Percentiles rank a stretch among this genome's conserved stretches.
Conservation (phyloP, 1,140 invertebrate genomes). For the Chelonus insularis region DNA sequence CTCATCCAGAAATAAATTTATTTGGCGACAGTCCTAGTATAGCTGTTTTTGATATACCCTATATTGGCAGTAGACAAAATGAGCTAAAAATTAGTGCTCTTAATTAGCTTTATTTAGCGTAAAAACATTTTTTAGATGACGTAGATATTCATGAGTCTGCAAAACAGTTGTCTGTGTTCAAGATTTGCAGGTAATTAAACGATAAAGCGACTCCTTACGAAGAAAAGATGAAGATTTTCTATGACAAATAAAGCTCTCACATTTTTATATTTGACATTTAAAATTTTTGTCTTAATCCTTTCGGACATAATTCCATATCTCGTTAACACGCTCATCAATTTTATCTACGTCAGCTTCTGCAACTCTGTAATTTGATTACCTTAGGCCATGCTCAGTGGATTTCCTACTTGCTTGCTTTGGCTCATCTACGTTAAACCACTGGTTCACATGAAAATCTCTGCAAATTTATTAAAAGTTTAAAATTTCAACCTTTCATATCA, state of each 20-base stretch:
- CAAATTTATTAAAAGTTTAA: conserved; percentile 4
- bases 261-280: too few relatives aligned
- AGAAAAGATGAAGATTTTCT: neutral
- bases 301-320: conserved; percentile 32
- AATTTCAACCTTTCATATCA: neutral
- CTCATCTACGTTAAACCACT: conserved; percentile 4
- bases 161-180: too few relatives aligned
- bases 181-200: too few relatives aligned
- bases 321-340: conserved; percentile 37
- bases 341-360: conserved; percentile 32
- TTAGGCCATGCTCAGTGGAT: conserved; percentile 29
- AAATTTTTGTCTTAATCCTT: conserved; percentile 28
- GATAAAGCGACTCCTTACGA: too few relatives aligned
- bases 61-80: too few relatives aligned
- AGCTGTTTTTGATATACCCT: neutral
- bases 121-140: too few relatives aligned
- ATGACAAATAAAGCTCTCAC: too few relatives aligned
- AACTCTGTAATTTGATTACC: conserved; percentile 34
- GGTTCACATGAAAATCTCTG: neutral
- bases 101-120: too few relatives aligned
- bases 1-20: neutral
- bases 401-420: conserved; percentile 16
- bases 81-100: too few relatives aligned
- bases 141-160: too few relatives aligned
- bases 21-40: neutral